phyloP scores from a whole-genome alignment of 23 tunicate species.

The Ciona savignyi region DNA sequence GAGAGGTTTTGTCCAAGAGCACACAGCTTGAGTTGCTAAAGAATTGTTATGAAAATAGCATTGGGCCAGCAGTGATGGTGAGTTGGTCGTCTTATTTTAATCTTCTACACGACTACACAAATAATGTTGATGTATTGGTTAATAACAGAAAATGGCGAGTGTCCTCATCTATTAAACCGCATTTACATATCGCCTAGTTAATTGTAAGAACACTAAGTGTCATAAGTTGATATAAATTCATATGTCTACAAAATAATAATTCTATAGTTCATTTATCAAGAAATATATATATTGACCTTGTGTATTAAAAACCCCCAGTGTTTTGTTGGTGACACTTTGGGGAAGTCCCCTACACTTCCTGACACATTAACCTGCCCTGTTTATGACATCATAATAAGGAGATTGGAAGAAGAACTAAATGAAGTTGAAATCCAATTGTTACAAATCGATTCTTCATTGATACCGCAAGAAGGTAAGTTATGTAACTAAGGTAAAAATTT shows the following conservation, averaged over 20 bases:
- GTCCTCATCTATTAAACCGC: too few species aligned
- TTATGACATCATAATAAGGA: conserved; percentile 3
- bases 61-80: conserved; percentile 38
- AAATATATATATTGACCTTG: too few species aligned
- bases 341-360: neutral
- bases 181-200: too few species aligned
- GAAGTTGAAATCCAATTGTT: conserved; percentile 6
- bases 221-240: too few species aligned
- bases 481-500: too few species aligned
- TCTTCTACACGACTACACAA: too few species aligned
- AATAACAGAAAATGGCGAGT: too few species aligned
- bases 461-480: too few species aligned
- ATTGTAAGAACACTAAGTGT: neutral
- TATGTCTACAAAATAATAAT: too few species aligned
- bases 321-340: conserved; percentile 18
- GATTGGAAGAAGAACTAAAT: conserved; percentile 8
- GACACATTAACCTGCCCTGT: neutral
- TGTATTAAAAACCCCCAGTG: conserved; percentile 16
- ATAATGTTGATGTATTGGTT: too few species aligned
- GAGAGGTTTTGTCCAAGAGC: neutral
- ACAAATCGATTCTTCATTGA: neutral
- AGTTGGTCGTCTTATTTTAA: neutral
- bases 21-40: conserved; percentile 1
- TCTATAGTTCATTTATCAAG: too few species aligned
- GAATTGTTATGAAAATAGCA: conserved; percentile 3